Evolutionary conservation across 2,888 invertebrate genomes (phyloP).

Genomic region (Scrobipalpa atriplicella): DNA sequence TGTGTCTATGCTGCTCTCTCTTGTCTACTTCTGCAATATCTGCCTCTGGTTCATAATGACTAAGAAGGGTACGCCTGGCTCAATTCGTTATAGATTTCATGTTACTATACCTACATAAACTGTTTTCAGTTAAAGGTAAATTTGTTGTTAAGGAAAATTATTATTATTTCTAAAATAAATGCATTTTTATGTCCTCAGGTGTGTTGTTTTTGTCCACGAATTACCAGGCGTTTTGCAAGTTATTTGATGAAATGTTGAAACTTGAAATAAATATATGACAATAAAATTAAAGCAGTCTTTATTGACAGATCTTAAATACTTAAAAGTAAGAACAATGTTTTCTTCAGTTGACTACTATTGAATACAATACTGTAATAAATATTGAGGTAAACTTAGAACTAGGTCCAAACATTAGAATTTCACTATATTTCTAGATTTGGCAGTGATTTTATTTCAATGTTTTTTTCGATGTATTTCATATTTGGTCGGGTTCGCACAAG

Average conservation of each 20-base stretch:
- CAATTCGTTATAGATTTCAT: conserved; percentile 61
- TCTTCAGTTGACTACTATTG: conserved; percentile 43
- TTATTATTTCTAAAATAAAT: conserved; percentile 27
- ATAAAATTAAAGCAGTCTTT: conserved; percentile 68
- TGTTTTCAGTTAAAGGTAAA: conserved; percentile 24
- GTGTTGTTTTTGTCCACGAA: conserved; percentile 19
- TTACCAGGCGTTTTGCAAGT: conserved; percentile 13
- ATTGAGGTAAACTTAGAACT: conserved; percentile 56
- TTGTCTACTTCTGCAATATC: conserved; percentile 73
- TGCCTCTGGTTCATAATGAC: conserved; percentile 73
- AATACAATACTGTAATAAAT: conserved; percentile 66
- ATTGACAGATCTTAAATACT: conserved; percentile 66
- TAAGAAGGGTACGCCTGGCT: conserved; percentile 62
- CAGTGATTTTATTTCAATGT: conserved; percentile 37
- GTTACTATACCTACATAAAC: conserved; percentile 50
- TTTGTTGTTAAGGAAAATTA: background rate
- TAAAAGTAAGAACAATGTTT: conserved; percentile 45
- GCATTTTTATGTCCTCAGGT: conserved; percentile 29
- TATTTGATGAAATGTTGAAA: conserved; percentile 29
- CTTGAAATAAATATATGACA: conserved; percentile 32
- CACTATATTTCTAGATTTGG: conserved; percentile 37
- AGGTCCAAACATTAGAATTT: conserved; percentile 34
- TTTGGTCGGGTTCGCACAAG: conserved; percentile 4
- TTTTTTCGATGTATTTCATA: conserved; percentile 9
- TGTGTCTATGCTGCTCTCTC: conserved; percentile 69